These are phyloP conservation scores for Halichondria panicea DNA, from an alignment of 37 sponge, comb jelly and placozoan species.

Conservation along the genomic window DNA sequence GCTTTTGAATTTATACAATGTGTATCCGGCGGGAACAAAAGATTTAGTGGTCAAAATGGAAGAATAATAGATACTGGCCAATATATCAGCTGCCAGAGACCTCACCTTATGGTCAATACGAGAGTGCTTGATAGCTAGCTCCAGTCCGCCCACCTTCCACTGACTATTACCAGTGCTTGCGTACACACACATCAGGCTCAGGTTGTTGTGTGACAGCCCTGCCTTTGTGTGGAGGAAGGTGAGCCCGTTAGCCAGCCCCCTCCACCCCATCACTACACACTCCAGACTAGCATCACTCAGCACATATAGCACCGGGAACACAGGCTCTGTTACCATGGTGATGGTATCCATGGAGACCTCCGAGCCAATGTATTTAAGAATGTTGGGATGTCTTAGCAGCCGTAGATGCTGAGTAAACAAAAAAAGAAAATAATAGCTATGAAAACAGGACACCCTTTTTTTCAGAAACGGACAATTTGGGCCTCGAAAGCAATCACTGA, in stretches of 20 bases:
- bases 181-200: constrained; percentile 45
- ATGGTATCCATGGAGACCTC: constrained; percentile 8
- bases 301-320: constrained; percentile 25
- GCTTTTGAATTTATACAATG: neutral
- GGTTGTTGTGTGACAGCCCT: constrained; percentile 51
- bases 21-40: neutral
- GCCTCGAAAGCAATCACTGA: no score
- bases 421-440: neutral
- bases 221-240: constrained; percentile 64
- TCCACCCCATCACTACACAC: constrained; percentile 58
- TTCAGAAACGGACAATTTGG: no score
- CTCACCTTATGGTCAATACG: constrained; percentile 25
- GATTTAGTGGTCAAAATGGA: neutral
- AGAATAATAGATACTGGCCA: neutral
- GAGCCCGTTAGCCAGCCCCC: constrained; percentile 50
- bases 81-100: no score
- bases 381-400: constrained; percentile 72
- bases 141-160: constrained; percentile 75
- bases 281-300: constrained; percentile 20
- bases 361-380: constrained; percentile 61
- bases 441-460: no score
- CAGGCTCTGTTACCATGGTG: constrained; percentile 50
- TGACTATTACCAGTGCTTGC: constrained; percentile 22
- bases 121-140: constrained; percentile 22
- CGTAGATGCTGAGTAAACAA: constrained; percentile 44